Percentiles rank a stretch among this genome's conserved stretches.
phyloP scores from a whole-genome alignment of 2,797 vertebrate species.

The Okamejei kenojei region DNA sequence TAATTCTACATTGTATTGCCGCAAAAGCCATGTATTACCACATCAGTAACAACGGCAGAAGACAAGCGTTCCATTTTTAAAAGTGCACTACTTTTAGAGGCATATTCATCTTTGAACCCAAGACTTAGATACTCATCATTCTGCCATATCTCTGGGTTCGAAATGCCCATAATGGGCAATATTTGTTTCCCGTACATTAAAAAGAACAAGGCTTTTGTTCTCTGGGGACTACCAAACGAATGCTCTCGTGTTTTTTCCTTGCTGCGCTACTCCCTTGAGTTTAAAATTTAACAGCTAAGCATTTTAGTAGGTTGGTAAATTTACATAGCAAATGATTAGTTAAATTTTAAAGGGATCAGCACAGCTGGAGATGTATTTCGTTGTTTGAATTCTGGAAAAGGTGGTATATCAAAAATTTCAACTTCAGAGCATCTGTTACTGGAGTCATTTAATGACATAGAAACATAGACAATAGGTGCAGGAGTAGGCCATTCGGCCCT shows the following conservation, averaged over 20 bases:
- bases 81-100: neutral
- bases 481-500: too few species aligned
- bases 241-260: neutral
- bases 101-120: slow-evolving; percentile 5
- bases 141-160: neutral
- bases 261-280: neutral
- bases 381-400: neutral
- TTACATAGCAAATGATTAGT: slow-evolving; percentile 3
- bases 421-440: neutral
- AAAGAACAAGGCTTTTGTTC: neutral
- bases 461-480: too few species aligned
- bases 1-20: neutral
- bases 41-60: neutral
- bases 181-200: neutral
- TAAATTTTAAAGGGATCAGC: neutral
- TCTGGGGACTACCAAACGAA: neutral
- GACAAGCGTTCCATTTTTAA: neutral
- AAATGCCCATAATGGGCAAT: neutral
- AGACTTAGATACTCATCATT: slow-evolving; percentile 13
- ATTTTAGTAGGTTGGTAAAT: slow-evolving; percentile 4
- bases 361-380: neutral
- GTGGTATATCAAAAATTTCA: neutral
- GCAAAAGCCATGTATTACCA: neutral
- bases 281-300: slow-evolving; percentile 25
- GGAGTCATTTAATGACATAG: neutral